Conservation (phyloP, 2,888 invertebrate genomes). For the Apodemia zela region DNA sequence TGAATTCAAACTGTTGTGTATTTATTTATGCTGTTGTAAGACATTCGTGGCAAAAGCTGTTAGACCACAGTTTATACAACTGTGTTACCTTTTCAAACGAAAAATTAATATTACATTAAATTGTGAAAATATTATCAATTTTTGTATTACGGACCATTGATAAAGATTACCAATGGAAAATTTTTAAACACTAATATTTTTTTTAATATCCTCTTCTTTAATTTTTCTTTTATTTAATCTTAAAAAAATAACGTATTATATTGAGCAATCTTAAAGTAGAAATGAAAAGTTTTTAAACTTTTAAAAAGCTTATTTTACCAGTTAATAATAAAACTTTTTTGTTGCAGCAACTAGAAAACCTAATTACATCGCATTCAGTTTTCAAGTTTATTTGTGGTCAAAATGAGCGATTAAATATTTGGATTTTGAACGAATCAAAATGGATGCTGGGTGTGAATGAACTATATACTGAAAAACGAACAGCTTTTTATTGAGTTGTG, state of each 20-base stretch:
- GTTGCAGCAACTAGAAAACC: slow-evolving; percentile 30
- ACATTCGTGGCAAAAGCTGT: too few relatives aligned
- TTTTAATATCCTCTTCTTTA: neutral
- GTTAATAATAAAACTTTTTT: neutral
- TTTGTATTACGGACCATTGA: too few relatives aligned
- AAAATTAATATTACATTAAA: too few relatives aligned
- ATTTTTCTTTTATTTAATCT: neutral
- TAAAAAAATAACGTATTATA: too few relatives aligned
- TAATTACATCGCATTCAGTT: slow-evolving; percentile 44
- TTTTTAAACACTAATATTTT: too few relatives aligned
- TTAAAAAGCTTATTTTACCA: neutral
- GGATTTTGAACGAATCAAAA: slow-evolving; percentile 80
- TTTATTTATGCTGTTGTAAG: too few relatives aligned
- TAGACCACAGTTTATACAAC: too few relatives aligned
- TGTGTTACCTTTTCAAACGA: too few relatives aligned
- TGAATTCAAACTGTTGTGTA: too few relatives aligned
- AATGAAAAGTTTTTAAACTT: neutral
- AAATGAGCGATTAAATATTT: slow-evolving; percentile 71
- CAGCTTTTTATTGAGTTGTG: slow-evolving; percentile 78
- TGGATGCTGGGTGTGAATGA: slow-evolving; percentile 81
- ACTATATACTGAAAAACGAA: slow-evolving; percentile 78
- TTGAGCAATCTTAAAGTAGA: neutral
- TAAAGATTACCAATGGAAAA: too few relatives aligned
- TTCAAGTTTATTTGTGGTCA: slow-evolving; percentile 56
- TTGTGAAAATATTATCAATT: too few relatives aligned